Evolutionary conservation across 2,113 vertebrate species (phyloP).

Genomic region (Antechinus stuartii): DNA sequence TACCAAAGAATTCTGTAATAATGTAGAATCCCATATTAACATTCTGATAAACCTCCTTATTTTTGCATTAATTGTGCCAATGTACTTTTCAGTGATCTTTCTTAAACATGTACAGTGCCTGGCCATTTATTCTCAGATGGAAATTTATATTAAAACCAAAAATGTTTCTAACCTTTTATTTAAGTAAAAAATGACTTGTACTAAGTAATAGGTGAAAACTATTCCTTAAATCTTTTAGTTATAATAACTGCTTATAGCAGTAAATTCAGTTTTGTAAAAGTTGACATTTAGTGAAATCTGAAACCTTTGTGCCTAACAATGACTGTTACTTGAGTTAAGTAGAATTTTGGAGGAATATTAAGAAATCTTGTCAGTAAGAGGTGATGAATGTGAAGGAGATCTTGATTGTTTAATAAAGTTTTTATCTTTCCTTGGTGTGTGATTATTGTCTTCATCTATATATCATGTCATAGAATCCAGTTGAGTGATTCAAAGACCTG

Average conservation of each 20-base stretch:
- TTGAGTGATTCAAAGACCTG: not conserved
- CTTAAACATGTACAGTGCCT: conserved; percentile 61
- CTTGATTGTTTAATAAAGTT: conserved; percentile 79
- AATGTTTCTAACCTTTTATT: conserved; percentile 47
- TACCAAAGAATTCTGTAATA: not conserved
- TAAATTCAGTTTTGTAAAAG: conserved; percentile 50
- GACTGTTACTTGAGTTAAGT: conserved; percentile 66
- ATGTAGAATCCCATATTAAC: not conserved
- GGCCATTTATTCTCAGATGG: conserved; percentile 63
- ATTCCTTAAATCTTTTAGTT: conserved; percentile 63
- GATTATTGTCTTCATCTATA: conserved; percentile 25
- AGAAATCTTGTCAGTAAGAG: conserved; percentile 59
- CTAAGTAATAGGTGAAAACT: conserved; percentile 60
- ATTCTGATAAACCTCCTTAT: not conserved
- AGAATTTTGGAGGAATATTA: conserved; percentile 62
- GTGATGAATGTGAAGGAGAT: conserved; percentile 81
- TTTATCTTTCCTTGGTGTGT: conserved; percentile 57
- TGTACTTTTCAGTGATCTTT: not conserved
- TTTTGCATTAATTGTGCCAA: not conserved
- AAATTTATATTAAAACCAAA: conserved; percentile 78
- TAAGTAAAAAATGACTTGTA: conserved; percentile 73
- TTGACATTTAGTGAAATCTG: conserved; percentile 73
- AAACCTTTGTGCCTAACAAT: conserved; percentile 82
- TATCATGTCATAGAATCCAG: not conserved
- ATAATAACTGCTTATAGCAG: conserved; percentile 67